phyloP scores from a whole-genome alignment of 2,113 vertebrate species.

The Zapornia atra region DNA sequence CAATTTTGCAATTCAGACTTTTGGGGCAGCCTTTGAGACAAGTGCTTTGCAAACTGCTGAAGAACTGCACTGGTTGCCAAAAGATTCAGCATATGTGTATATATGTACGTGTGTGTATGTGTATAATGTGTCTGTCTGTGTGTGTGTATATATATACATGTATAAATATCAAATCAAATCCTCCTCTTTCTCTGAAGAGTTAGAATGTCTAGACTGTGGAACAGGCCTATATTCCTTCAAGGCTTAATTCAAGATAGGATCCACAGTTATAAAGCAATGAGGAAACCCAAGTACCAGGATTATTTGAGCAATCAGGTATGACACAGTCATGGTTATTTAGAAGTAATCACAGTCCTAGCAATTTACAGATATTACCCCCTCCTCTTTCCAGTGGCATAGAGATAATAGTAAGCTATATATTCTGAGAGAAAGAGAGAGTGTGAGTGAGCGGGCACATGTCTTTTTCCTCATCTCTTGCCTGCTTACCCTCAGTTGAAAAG shows the following conservation, averaged over 20 bases:
- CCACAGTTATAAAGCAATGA: conserved; percentile 9
- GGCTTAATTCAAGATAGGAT: conserved; percentile 13
- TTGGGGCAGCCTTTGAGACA: background rate
- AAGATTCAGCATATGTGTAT: background rate
- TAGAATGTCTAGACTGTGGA: background rate
- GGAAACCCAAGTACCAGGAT: background rate
- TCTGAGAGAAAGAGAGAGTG: background rate
- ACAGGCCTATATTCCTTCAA: background rate
- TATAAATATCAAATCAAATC: background rate
- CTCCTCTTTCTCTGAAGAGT: background rate
- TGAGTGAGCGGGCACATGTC: background rate
- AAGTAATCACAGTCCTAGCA: conserved; percentile 13
- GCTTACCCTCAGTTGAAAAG: background rate
- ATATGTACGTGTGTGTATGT: background rate
- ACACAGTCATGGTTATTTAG: conserved; percentile 14
- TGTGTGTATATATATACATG: background rate
- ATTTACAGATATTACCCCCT: conserved; percentile 26
- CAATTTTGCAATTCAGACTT: background rate
- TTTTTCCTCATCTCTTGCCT: background rate
- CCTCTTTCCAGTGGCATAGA: background rate
- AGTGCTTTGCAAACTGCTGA: background rate
- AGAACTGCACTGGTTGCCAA: background rate
- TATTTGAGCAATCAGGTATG: conserved; percentile 40
- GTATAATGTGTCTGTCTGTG: background rate
- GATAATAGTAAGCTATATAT: background rate